Percentiles rank a stretch among this genome's conserved stretches.
Conservation (phyloP, 2,797 vertebrate species). For the Cryptoprocta ferox region DNA sequence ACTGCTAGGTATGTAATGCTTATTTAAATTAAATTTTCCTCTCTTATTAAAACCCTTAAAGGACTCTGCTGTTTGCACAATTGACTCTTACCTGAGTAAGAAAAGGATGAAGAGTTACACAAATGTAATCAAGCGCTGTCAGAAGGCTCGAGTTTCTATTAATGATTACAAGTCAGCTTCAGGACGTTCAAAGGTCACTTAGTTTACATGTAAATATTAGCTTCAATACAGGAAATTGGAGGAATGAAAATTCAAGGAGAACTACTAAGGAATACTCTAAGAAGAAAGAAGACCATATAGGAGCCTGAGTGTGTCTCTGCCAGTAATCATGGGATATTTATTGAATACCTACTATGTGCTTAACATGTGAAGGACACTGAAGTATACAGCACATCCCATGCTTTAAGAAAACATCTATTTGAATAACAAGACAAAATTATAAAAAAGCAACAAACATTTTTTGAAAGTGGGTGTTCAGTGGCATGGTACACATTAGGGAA, state of each 20-base stretch:
- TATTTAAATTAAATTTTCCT: slow-evolving; percentile 76
- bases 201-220: slow-evolving; percentile 38
- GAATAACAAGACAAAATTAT: neutral
- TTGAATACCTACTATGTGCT: neutral
- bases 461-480: neutral
- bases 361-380: neutral
- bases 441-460: neutral
- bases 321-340: neutral
- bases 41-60: slow-evolving; percentile 57
- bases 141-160: neutral
- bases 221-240: neutral
- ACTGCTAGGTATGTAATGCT: slow-evolving; percentile 63
- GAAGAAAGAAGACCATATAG: neutral
- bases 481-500: neutral
- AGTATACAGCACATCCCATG: neutral
- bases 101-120: neutral
- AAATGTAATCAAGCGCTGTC: slow-evolving; percentile 56
- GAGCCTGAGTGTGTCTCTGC: neutral
- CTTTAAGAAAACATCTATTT: neutral
- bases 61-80: slow-evolving; percentile 26
- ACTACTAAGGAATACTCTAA: neutral
- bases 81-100: slow-evolving; percentile 58
- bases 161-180: neutral
- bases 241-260: slow-evolving; percentile 7
- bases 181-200: slow-evolving; percentile 28